phyloP scores from a whole-genome alignment of 2,797 vertebrate species.

The Gadopsis marmoratus region DNA sequence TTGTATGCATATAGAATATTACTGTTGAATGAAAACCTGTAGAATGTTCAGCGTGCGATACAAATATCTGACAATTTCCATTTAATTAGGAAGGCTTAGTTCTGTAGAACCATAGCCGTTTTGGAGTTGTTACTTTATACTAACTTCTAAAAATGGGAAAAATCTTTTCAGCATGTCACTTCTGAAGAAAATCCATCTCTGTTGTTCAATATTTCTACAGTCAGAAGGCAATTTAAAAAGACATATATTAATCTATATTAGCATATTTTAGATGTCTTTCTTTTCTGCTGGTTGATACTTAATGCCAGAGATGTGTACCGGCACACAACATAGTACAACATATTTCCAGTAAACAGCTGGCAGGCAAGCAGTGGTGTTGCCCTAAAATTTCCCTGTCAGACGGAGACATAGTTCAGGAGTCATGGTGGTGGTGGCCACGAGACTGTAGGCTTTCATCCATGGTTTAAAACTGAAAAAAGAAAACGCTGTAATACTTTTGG shows the following conservation, averaged over 20 bases:
- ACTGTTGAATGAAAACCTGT: slow-evolving; percentile 45
- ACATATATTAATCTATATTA: slow-evolving; percentile 78
- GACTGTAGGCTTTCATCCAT: slow-evolving; percentile 35
- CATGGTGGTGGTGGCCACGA: slow-evolving; percentile 45
- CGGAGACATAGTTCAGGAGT: slow-evolving; percentile 58
- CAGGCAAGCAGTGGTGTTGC: slow-evolving; percentile 75
- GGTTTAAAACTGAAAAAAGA: slow-evolving; percentile 1
- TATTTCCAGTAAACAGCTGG: slow-evolving; percentile 91
- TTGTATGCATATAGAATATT: slow-evolving; percentile 68
- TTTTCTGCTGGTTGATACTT: slow-evolving; percentile 52
- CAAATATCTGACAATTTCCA: slow-evolving; percentile 53
- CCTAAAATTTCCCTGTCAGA: slow-evolving; percentile 59
- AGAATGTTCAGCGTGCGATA: slow-evolving; percentile 53
- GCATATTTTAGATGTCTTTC: slow-evolving; percentile 48
- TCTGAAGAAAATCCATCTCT: slow-evolving; percentile 35
- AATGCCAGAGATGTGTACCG: slow-evolving; percentile 16
- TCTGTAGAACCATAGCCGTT: slow-evolving; percentile 72
- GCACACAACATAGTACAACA: slow-evolving; percentile 63
- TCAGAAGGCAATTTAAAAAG: slow-evolving; percentile 59
- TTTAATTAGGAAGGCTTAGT: slow-evolving; percentile 59
- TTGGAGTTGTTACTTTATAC: slow-evolving; percentile 53
- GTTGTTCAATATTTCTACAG: slow-evolving; percentile 46
- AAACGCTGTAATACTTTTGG: slow-evolving; percentile 62
- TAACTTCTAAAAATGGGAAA: slow-evolving; percentile 40
- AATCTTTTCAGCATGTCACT: slow-evolving; percentile 34